Conservation (phyloP, 92 coral and sea anemone species). For the Paragorgia papillata region DNA sequence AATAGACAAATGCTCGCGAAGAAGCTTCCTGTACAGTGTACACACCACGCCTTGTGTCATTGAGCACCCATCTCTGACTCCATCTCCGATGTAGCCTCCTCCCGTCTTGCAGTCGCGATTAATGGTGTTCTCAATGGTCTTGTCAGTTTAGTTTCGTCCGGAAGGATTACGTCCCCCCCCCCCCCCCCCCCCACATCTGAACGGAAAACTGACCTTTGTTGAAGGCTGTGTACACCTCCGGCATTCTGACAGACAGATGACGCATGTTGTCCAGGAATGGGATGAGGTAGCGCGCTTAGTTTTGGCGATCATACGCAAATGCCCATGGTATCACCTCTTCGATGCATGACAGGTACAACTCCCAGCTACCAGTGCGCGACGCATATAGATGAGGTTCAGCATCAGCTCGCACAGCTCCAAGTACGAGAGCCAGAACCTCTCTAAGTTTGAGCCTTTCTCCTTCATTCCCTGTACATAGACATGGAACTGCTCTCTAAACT, state of each 20-base stretch:
- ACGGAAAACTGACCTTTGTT: constrained; percentile 53
- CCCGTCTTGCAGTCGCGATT: constrained; percentile 70
- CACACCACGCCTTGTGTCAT: constrained; percentile 56
- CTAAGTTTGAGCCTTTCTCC: constrained; percentile 23
- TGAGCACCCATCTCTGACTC: constrained; percentile 73
- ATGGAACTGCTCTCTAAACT: constrained; percentile 1
- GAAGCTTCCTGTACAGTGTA: constrained; percentile 44
- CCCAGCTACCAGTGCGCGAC: constrained; percentile 62
- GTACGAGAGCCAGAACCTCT: constrained; percentile 41
- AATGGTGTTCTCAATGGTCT: constrained; percentile 69
- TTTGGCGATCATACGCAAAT: constrained; percentile 72
- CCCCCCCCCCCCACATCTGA: constrained; percentile 64
- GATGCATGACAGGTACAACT: constrained; percentile 63
- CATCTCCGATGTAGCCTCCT: constrained; percentile 68
- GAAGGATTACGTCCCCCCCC: constrained; percentile 60
- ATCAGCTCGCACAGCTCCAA: constrained; percentile 25
- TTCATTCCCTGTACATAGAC: constrained; percentile 9
- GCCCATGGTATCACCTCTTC: constrained; percentile 70
- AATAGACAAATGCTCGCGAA: constrained; percentile 57
- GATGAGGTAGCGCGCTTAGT: constrained; percentile 55
- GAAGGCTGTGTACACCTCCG: constrained; percentile 59
- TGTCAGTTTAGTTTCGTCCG: constrained; percentile 72
- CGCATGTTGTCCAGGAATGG: constrained; percentile 63
- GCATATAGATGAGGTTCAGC: constrained; percentile 61
- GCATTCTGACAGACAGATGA: constrained; percentile 47